Conservation (phyloP, 2,797 vertebrate species). For the Tragelaphus oryx region DNA sequence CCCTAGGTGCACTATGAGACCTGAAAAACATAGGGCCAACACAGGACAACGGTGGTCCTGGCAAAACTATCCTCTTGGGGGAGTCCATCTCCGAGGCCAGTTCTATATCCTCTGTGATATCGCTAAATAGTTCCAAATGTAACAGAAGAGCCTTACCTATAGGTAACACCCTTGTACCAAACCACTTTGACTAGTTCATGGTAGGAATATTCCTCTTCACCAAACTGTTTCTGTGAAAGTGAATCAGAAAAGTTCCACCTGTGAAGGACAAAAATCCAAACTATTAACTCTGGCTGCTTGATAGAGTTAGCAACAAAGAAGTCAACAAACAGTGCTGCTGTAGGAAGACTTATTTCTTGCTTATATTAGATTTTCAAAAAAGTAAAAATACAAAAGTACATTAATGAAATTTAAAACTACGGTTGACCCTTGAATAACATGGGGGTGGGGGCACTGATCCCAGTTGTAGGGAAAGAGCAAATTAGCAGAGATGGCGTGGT, state of each 20-base stretch:
- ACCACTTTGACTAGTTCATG: constrained; percentile 86
- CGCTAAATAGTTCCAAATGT: background rate
- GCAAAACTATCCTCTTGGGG: background rate
- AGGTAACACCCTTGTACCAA: constrained; percentile 87
- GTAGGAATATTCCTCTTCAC: constrained; percentile 68
- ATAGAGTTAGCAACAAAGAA: background rate
- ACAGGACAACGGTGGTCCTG: background rate
- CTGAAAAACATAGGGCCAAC: background rate
- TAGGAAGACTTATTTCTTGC: background rate
- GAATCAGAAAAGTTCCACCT: constrained; percentile 87
- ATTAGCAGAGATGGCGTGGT: background rate
- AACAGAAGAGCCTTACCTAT: constrained; percentile 82
- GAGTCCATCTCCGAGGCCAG: background rate
- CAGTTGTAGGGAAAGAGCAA: background rate
- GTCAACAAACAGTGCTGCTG: background rate
- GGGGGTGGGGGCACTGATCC: background rate
- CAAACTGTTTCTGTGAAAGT: constrained; percentile 67
- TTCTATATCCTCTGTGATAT: background rate
- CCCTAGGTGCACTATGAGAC: background rate
- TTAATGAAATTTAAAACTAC: constrained; percentile 1
- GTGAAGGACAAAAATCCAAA: constrained; percentile 34
- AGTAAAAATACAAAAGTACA: background rate
- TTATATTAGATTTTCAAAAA: background rate
- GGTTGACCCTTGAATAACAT: background rate
- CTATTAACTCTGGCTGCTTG: background rate